These are phyloP conservation scores for Ethmia dodecea DNA, from an alignment of 2,888 invertebrate species.

Conservation along the genomic window DNA sequence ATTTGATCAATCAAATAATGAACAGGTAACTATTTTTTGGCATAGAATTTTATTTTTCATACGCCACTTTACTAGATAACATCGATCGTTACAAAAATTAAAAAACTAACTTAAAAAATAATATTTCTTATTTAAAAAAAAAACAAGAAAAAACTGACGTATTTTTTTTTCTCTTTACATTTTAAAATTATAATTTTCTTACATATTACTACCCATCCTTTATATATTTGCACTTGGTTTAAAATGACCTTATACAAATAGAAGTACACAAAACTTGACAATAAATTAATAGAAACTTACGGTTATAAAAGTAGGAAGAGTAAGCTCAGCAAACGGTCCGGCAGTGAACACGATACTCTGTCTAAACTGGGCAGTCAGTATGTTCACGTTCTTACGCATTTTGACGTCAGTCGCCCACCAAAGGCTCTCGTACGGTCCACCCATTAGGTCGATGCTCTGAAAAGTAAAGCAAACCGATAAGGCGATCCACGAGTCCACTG, in stretches of 20 bases:
- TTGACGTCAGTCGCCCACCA: slow-evolving; percentile 38
- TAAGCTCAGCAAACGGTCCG: slow-evolving; percentile 51
- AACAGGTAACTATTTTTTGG: no score
- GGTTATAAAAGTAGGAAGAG: slow-evolving; percentile 50
- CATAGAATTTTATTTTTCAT: no score
- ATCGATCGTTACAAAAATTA: no score
- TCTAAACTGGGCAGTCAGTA: slow-evolving; percentile 40
- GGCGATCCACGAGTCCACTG: no score
- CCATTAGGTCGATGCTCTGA: slow-evolving; percentile 43
- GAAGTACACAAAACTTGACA: neutral
- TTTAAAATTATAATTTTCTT: no score
- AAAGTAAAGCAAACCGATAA: no score
- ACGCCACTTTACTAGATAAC: no score
- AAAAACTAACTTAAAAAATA: no score
- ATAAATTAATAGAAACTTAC: slow-evolving; percentile 40
- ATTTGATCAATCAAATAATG: no score
- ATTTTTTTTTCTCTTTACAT: no score
- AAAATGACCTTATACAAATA: neutral
- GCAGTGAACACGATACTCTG: slow-evolving; percentile 49
- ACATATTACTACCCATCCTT: no score
- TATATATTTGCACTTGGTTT: neutral
- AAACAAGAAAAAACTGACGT: neutral
- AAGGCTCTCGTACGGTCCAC: slow-evolving; percentile 49
- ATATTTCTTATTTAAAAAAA: neutral
- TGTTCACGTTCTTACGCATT: slow-evolving; percentile 34